phyloP scores from a whole-genome alignment of 2,797 vertebrate species.

The Toxotes lorentzi region DNA sequence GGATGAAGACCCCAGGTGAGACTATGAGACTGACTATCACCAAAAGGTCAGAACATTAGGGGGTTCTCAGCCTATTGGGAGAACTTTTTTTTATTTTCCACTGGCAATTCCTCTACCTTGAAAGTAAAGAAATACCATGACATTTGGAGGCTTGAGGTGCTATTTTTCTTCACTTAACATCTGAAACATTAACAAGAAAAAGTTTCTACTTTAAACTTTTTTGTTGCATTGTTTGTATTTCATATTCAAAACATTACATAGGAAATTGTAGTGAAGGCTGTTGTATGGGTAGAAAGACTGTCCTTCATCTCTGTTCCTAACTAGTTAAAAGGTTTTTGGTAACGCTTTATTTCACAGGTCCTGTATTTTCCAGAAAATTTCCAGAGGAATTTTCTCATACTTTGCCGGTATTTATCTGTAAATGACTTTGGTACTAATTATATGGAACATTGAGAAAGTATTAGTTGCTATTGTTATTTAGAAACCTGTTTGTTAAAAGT shows the following conservation, averaged over 20 bases:
- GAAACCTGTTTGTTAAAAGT: too few relatives aligned
- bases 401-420: too few relatives aligned
- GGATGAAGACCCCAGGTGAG: slow-evolving; percentile 36
- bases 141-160: slow-evolving; percentile 42
- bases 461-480: too few relatives aligned
- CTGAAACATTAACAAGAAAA: slow-evolving; percentile 32
- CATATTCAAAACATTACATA: neutral
- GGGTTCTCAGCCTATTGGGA: slow-evolving; percentile 36
- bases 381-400: too few relatives aligned
- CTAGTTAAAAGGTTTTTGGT: neutral
- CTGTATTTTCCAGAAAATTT: too few relatives aligned
- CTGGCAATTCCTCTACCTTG: neutral
- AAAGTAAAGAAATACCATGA: slow-evolving; percentile 53
- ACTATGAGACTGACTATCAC: slow-evolving; percentile 31
- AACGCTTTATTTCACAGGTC: too few relatives aligned
- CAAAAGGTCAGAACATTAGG: slow-evolving; percentile 66
- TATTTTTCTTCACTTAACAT: slow-evolving; percentile 36
- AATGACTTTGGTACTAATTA: too few relatives aligned
- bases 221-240: neutral
- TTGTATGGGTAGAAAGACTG: neutral
- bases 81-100: slow-evolving; percentile 33
- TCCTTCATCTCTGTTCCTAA: neutral
- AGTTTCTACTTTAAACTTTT: slow-evolving; percentile 22
- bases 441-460: too few relatives aligned
- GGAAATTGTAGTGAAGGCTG: neutral